Conservation (phyloP, 2,797 vertebrate species). For the Cossypha niveicapilla region DNA sequence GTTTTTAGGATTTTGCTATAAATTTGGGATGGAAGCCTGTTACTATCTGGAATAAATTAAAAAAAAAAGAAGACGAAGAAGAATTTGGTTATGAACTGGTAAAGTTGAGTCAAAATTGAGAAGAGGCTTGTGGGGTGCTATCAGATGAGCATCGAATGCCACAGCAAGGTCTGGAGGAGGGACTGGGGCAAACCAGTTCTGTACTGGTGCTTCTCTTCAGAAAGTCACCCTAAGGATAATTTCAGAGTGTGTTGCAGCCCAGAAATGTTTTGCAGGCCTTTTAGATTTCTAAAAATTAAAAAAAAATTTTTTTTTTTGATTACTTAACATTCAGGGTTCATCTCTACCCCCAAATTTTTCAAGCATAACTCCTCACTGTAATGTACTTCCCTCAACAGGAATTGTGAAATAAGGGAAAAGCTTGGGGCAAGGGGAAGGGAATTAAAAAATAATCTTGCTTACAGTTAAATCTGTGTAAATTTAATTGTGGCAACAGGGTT, state of each 20-base stretch:
- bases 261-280: neutral
- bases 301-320: neutral
- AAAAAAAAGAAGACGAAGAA: neutral
- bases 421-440: neutral
- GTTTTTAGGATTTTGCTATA: neutral
- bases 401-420: neutral
- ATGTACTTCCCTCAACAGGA: neutral
- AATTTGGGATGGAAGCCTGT: neutral
- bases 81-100: neutral
- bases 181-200: neutral
- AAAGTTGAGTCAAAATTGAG: neutral
- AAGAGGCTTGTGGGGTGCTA: neutral
- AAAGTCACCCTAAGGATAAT: neutral
- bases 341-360: neutral
- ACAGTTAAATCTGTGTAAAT: neutral
- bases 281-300: neutral
- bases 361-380: neutral
- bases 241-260: neutral
- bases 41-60: neutral
- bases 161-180: neutral
- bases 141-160: neutral
- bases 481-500: neutral
- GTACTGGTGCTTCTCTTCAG: neutral
- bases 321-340: neutral
- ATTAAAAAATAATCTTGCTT: neutral